Base-by-base conservation (phyloP, 2,797 vertebrate species). In the Falco biarmicus region DNA sequence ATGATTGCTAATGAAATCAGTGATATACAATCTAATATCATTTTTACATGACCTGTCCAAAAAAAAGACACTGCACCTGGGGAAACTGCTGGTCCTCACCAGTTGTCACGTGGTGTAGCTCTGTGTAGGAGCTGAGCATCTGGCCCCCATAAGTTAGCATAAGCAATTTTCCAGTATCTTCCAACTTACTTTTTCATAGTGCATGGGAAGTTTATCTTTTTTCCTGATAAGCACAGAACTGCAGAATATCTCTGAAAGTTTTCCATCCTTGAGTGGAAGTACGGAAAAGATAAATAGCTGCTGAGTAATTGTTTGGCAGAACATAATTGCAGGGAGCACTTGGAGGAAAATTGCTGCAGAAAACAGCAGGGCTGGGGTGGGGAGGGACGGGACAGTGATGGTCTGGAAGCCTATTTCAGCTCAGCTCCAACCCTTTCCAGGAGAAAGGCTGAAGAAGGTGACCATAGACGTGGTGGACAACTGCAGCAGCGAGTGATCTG, bases 91-190 rank as follows among this genome's bases (percentile, higher is more conserved):
- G 25, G 31, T 50, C 50, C 37, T 61, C 32, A 4, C 12, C 1
- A 4, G 34, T 16, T 54, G 12, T 10, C 16, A 14, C 13, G 47
- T 64, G 6, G 28, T 39, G 32, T 25, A 57, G 61, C 29, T 47
- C 28, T 20, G 15, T 25, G 56, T 22, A 11, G 34, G 14, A 54
- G 34, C 32, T 48, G 45, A 82, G 76, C 24, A 50, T 41, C 28
- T 32, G 41, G 20, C 28, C 17, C 26, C 3, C 0, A 0, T 9
- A 15, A 76, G 7, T 25, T 25, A 59, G 9, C 51, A 25, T 13
- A 11, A 57, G 14, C 1, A 19, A 18, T 22, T 56, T 61, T 34
- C 37, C 28, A 15, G 19, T 51, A 10, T 51, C 5, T 59, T 69
- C 48, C 22, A 37, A 37, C 18, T 7, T 24, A 13, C 2, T 51